These are phyloP conservation scores for Megatriorchis doriae DNA, from an alignment of 2,113 vertebrate genomes.

Conservation along the genomic window DNA sequence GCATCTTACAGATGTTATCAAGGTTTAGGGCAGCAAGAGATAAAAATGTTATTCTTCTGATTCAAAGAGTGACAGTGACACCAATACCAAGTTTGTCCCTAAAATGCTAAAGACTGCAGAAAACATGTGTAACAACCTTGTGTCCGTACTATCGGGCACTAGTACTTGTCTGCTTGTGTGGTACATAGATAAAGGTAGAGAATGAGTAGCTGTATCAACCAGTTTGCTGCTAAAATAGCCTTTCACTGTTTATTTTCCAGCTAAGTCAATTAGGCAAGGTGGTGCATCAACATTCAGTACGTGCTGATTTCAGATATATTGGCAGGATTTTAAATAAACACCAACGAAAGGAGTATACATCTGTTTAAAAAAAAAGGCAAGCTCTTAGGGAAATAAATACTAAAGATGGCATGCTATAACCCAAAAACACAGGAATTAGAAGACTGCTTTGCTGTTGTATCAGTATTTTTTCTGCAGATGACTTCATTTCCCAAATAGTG, in stretches of 20 bases:
- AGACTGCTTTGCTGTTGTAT: not conserved
- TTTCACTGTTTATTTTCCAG: slow-evolving; percentile 63
- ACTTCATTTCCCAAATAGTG: slow-evolving; percentile 11
- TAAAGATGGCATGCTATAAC: not conserved
- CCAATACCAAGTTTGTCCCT: not conserved
- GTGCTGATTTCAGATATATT: slow-evolving; percentile 33
- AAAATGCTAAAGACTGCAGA: not conserved
- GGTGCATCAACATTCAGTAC: slow-evolving; percentile 24
- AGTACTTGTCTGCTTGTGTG: slow-evolving; percentile 30
- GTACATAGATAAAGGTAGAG: slow-evolving; percentile 62
- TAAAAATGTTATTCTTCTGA: not conserved
- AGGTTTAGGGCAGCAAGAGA: not conserved
- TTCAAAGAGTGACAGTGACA: not conserved
- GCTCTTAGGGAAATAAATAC: slow-evolving; percentile 45
- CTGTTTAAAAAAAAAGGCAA: not conserved
- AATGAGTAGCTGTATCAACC: slow-evolving; percentile 54
- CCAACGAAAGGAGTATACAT: not conserved
- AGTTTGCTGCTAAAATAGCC: slow-evolving; percentile 57
- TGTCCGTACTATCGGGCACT: not conserved
- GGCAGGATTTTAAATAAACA: slow-evolving; percentile 40
- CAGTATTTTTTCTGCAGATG: slow-evolving; percentile 7
- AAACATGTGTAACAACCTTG: slow-evolving; percentile 20
- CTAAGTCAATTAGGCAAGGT: slow-evolving; percentile 60
- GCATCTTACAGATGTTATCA: not conserved
- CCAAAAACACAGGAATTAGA: slow-evolving; percentile 18